These are phyloP conservation scores for Morelia viridis DNA, from an alignment of 2,797 vertebrate species.

Conservation along the genomic window DNA sequence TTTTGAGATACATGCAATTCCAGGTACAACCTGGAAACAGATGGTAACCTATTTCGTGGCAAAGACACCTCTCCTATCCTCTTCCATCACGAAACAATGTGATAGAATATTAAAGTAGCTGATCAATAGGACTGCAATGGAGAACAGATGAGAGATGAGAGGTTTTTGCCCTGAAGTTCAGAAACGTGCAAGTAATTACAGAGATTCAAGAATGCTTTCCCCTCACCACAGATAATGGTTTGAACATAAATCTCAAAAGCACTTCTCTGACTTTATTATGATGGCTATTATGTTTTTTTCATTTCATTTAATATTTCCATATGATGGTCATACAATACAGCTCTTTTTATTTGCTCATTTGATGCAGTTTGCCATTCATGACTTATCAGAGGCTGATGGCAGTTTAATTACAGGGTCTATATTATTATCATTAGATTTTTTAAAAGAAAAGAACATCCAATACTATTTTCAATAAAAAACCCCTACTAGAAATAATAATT, in stretches of 20 bases:
- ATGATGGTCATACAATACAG: constrained; percentile 70
- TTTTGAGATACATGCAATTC: background rate
- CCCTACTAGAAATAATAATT: constrained; percentile 65
- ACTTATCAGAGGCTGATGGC: constrained; percentile 69
- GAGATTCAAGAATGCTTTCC: constrained; percentile 17
- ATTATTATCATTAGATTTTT: constrained; percentile 58
- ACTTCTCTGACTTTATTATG: constrained; percentile 67
- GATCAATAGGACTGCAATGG: constrained; percentile 22
- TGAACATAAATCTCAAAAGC: constrained; percentile 61
- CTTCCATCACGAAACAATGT: background rate
- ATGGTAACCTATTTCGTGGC: too few relatives aligned
- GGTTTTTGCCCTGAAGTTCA: constrained; percentile 47
- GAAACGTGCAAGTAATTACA: constrained; percentile 57
- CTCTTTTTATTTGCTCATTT: constrained; percentile 66
- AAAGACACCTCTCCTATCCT: background rate
- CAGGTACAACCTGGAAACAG: background rate
- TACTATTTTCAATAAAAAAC: constrained; percentile 52
- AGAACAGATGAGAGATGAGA: constrained; percentile 33
- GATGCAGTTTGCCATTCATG: constrained; percentile 56
- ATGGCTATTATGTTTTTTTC: constrained; percentile 65
- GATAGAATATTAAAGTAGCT: background rate
- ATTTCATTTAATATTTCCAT: constrained; percentile 71
- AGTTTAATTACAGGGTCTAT: constrained; percentile 71
- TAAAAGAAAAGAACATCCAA: constrained; percentile 44
- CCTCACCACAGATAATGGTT: constrained; percentile 53